A percentile compares a stretch with the other conserved stretches of the same genome.
phyloP scores from a whole-genome alignment of 2,797 vertebrate species.

The Betta splendens region DNA sequence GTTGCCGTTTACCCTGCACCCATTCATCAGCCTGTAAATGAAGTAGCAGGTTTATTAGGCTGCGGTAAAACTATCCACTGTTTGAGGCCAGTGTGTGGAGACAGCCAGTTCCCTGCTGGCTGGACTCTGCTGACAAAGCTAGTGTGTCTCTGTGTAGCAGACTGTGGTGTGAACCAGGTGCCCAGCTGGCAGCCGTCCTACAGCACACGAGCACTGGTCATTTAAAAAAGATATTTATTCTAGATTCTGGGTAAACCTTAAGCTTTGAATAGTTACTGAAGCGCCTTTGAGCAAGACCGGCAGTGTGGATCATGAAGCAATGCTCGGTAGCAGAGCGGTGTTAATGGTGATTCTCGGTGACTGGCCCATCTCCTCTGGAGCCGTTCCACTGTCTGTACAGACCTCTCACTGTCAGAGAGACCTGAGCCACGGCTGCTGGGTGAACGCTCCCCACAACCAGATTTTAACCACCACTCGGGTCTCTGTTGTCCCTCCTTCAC shows the following conservation, averaged over 20 bases:
- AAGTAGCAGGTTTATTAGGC: slow-evolving; percentile 72
- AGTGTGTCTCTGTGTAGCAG: slow-evolving; percentile 26
- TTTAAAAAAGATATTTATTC: slow-evolving; percentile 1
- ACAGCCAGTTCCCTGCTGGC: slow-evolving; percentile 44
- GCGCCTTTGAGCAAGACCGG: too few species aligned
- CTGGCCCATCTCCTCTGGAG: slow-evolving; percentile 30
- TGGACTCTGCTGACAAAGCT: slow-evolving; percentile 57
- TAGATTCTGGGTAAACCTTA: not conserved
- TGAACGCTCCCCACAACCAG: slow-evolving; percentile 27
- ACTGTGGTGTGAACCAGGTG: slow-evolving; percentile 33
- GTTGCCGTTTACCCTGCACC: slow-evolving; percentile 45
- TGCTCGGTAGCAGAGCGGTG: slow-evolving; percentile 23
- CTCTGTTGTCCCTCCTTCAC: slow-evolving; percentile 19
- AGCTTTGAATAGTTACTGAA: too few species aligned
- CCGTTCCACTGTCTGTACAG: slow-evolving; percentile 21
- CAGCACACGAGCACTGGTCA: slow-evolving; percentile 10
- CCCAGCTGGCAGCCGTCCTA: slow-evolving; percentile 15
- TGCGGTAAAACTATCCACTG: slow-evolving; percentile 64
- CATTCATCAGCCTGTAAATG: slow-evolving; percentile 71
- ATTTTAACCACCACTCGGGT: slow-evolving; percentile 13
- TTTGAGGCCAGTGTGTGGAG: slow-evolving; percentile 29
- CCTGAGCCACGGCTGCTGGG: slow-evolving; percentile 13
- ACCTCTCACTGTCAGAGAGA: slow-evolving; percentile 32
- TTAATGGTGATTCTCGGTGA: slow-evolving; percentile 52
- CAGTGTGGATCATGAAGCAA: not conserved